Base-by-base conservation (phyloP, 2,888 invertebrate species). In the Euphydryas editha region DNA sequence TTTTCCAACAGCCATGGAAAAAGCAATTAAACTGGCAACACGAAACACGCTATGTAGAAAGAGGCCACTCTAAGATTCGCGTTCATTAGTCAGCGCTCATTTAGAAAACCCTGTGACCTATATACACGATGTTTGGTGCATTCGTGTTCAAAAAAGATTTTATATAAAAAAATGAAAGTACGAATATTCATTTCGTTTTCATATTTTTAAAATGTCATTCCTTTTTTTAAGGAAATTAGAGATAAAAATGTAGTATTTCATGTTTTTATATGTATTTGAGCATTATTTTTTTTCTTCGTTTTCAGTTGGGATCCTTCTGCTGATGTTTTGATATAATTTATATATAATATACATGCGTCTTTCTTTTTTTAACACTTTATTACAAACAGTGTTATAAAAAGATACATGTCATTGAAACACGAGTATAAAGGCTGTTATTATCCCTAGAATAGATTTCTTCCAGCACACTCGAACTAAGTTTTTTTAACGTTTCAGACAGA, bases 61-160 rank as follows among this genome's bases (percentile, higher is more conserved):
- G 69, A 69, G 73, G 68, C 74, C 71, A 74, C 76, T 75, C 73
- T 74, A 73, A 75, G 74, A 75, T 73, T 74, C 72, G 72, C 69
- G 72, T 78, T 78, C 76, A 78, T 78, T 78, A 77, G 76, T 75
- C 74, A 65, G 71, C 78, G 73, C 74, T 76, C 76, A 75, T 77
- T 77, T 78, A 71, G 73, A 76, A 71, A 72, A 73, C 71, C 68
- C 77, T 72, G 75, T 73, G 78, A 77, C 78, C 76, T 72, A 76
- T 51, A 71, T 76, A 65, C 65, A 59, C 56, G 57, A 65, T 56
- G 72, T 71, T 56, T 71, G 75, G 73, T 62, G 21, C 65, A 70
- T 54, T 21, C 49, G 21, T 49, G 20, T 49, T 49, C 8, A 67
- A 62, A 59, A 59, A 49, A 59, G 44, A 37, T 30, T 54, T 36